These are phyloP conservation scores for Exocentrus adspersus DNA, from an alignment of 2,888 invertebrate genomes.

Conservation along the genomic window DNA sequence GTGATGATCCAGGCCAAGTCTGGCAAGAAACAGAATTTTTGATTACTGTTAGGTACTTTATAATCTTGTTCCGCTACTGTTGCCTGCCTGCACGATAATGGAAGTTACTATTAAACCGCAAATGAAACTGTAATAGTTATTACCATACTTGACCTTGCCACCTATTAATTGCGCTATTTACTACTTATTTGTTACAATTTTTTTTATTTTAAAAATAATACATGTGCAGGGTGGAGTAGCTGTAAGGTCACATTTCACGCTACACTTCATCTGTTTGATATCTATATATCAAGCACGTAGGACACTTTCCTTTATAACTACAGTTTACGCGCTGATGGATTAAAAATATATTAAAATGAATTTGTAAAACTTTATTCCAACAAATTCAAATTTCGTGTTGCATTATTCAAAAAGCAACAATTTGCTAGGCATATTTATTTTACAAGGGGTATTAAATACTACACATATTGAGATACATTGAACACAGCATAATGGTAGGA, in stretches of 20 bases:
- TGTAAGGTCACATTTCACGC: conserved; percentile 20
- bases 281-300: background rate
- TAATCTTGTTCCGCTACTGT: background rate
- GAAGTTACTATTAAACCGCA: background rate
- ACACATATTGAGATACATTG: background rate
- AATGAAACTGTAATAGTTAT: conserved; percentile 5
- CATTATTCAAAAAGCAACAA: background rate
- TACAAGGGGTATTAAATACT: no score
- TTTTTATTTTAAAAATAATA: background rate
- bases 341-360: background rate
- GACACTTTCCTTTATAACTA: no score
- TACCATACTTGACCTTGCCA: conserved; percentile 8
- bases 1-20: no score
- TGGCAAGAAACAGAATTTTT: no score
- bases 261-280: no score
- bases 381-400: conserved; percentile 16
- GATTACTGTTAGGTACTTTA: no score
- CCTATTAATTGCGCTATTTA: conserved; percentile 12
- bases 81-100: background rate
- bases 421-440: background rate
- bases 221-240: conserved; percentile 17
- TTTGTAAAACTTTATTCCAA: conserved; percentile 13
- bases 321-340: no score
- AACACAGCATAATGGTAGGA: conserved; percentile 3
- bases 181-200: conserved; percentile 14